Evolutionary conservation across 2,113 vertebrate species (phyloP).

Genomic region (Peromyscus californicus): DNA sequence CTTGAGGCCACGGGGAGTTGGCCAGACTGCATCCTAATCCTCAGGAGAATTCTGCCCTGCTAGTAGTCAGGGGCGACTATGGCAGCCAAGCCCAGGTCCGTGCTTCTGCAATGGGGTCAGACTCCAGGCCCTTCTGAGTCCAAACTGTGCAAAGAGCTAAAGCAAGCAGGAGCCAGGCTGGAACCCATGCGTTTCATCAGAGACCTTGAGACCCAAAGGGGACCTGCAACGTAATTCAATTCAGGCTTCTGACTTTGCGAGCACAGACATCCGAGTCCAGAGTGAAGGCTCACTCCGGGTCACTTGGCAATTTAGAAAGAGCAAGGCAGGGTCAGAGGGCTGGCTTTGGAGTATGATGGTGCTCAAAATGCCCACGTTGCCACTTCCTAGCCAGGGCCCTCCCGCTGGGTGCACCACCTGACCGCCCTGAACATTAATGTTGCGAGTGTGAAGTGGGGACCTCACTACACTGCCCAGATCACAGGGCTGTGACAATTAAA

Average conservation of each 20-base stretch:
- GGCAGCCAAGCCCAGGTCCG: constrained; percentile 36
- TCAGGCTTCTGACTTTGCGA: constrained; percentile 29
- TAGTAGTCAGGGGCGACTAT: constrained; percentile 40
- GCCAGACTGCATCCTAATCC: constrained; percentile 42
- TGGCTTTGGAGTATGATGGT: neutral
- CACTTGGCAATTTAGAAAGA: constrained; percentile 41
- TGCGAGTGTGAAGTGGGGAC: neutral
- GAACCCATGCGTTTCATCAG: constrained; percentile 67
- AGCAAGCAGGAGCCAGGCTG: neutral
- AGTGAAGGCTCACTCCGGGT: neutral
- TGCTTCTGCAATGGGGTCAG: neutral
- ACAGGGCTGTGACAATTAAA: constrained; percentile 11
- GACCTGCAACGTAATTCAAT: constrained; percentile 51
- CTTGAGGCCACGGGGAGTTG: constrained; percentile 72
- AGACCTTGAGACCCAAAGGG: constrained; percentile 17
- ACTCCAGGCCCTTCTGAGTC: constrained; percentile 22
- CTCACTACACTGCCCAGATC: neutral
- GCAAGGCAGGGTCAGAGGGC: neutral
- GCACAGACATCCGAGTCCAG: constrained; percentile 19
- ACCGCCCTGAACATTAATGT: neutral
- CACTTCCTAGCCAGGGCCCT: neutral
- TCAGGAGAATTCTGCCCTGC: constrained; percentile 73
- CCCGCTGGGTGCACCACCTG: neutral
- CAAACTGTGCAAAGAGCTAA: neutral
- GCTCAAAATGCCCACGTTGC: neutral